phyloP scores from a whole-genome alignment of 2,888 invertebrate species.

The Ditula angustiorana region DNA sequence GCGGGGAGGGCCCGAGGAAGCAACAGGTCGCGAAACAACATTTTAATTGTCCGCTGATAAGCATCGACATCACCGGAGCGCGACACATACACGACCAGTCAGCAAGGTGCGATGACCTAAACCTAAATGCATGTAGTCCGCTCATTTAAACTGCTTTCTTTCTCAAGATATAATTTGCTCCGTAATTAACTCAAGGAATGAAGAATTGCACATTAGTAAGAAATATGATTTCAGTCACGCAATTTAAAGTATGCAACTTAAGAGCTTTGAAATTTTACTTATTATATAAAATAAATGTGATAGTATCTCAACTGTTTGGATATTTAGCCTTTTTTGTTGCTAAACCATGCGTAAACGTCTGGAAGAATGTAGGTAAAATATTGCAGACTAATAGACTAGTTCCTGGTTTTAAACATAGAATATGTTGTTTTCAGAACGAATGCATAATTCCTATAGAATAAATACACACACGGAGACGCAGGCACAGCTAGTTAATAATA shows the following conservation, averaged over 20 bases:
- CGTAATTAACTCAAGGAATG: constrained; percentile 45
- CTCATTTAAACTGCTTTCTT: constrained; percentile 47
- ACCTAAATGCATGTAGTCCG: constrained; percentile 70
- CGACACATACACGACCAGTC: constrained; percentile 67
- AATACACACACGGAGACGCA: too few relatives aligned
- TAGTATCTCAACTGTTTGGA: too few relatives aligned
- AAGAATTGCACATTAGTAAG: constrained; percentile 36
- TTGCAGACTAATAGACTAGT: too few relatives aligned
- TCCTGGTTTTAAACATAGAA: too few relatives aligned
- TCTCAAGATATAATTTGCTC: constrained; percentile 39
- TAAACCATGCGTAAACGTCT: too few relatives aligned
- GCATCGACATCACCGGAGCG: constrained; percentile 78
- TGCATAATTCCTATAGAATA: too few relatives aligned
- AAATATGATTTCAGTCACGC: constrained; percentile 34
- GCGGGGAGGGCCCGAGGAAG: constrained; percentile 56
- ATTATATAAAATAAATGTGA: too few relatives aligned
- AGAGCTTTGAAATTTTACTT: too few relatives aligned
- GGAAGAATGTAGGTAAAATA: too few relatives aligned
- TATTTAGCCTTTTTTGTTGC: too few relatives aligned
- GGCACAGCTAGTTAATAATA: too few relatives aligned
- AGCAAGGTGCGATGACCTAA: constrained; percentile 76
- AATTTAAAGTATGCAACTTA: constrained; percentile 18
- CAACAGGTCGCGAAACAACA: constrained; percentile 84
- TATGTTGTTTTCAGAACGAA: too few relatives aligned
- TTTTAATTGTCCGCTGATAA: constrained; percentile 82